Conservation (phyloP, 2,888 invertebrate species). For the Eilema caniola region DNA sequence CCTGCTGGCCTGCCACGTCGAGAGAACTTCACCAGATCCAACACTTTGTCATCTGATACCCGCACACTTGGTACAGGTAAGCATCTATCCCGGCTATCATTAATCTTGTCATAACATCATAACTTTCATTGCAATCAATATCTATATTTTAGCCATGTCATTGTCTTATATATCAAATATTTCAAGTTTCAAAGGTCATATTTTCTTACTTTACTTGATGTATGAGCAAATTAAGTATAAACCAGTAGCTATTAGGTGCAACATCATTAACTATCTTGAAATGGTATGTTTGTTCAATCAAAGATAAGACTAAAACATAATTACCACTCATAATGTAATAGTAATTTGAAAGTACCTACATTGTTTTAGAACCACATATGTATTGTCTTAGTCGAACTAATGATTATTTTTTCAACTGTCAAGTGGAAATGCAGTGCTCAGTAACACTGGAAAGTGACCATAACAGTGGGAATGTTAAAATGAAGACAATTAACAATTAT, state of each 20-base stretch:
- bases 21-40: conserved; percentile 73
- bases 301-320: conserved; percentile 30
- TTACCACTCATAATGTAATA: conserved; percentile 29
- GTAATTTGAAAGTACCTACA: conserved; percentile 26
- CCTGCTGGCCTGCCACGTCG: conserved; percentile 81
- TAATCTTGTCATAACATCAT: conserved; percentile 18
- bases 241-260: conserved; percentile 16
- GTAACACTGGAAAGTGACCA: conserved; percentile 77
- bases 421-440: conserved; percentile 85
- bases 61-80: conserved; percentile 70
- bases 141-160: conserved; percentile 36
- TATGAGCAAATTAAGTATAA: not conserved
- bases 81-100: not conserved
- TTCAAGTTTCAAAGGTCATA: conserved; percentile 9
- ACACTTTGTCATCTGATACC: conserved; percentile 78
- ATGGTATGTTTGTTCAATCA: conserved; percentile 37
- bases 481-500: conserved; percentile 81
- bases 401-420: conserved; percentile 73
- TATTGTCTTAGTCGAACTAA: conserved; percentile 52
- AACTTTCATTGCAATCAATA: conserved; percentile 31
- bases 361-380: conserved; percentile 30
- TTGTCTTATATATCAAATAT: conserved; percentile 2
- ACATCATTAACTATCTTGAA: conserved; percentile 35
- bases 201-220: conserved; percentile 17
- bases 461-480: conserved; percentile 79